These are phyloP conservation scores for Neoniphon sammara DNA, from an alignment of 2,797 vertebrate species.

Conservation along the genomic window DNA sequence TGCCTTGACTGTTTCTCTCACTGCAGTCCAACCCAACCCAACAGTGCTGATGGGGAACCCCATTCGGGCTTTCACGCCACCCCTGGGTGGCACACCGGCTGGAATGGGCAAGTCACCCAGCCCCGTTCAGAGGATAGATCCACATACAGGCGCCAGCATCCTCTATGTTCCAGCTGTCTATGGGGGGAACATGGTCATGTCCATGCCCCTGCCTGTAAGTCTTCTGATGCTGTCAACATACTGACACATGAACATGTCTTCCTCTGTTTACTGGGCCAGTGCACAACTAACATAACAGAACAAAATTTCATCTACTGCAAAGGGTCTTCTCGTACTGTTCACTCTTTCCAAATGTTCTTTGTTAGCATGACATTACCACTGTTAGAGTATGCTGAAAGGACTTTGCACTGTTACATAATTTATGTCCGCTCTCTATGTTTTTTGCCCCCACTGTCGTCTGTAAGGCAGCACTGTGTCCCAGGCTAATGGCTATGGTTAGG, in stretches of 20 bases:
- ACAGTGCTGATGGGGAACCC: constrained; percentile 98
- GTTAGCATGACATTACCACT: too few relatives aligned
- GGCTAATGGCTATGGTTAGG: too few relatives aligned
- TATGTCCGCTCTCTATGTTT: too few relatives aligned
- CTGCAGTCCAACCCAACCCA: constrained; percentile 92
- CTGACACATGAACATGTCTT: not conserved
- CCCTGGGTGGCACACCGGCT: constrained; percentile 87
- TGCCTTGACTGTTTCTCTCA: constrained; percentile 17
- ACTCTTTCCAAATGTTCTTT: too few relatives aligned
- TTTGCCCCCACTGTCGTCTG: too few relatives aligned
- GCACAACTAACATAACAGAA: too few relatives aligned
- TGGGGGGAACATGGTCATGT: constrained; percentile 99
- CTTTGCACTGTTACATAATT: too few relatives aligned
- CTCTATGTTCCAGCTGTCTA: constrained; percentile 98
- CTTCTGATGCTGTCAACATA: too few relatives aligned
- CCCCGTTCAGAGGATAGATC: constrained; percentile 98
- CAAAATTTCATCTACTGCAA: too few relatives aligned
- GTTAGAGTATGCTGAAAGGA: too few relatives aligned
- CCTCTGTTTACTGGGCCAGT: not conserved
- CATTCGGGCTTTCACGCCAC: constrained; percentile 94
- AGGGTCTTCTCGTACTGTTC: too few relatives aligned
- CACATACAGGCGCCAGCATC: constrained; percentile 97
- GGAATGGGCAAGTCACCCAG: constrained; percentile 97
- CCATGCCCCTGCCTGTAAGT: constrained; percentile 97
- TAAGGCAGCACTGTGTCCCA: too few relatives aligned